Evolutionary conservation across 2,113 vertebrate genomes (phyloP).

Genomic region (Leucosticte australis): DNA sequence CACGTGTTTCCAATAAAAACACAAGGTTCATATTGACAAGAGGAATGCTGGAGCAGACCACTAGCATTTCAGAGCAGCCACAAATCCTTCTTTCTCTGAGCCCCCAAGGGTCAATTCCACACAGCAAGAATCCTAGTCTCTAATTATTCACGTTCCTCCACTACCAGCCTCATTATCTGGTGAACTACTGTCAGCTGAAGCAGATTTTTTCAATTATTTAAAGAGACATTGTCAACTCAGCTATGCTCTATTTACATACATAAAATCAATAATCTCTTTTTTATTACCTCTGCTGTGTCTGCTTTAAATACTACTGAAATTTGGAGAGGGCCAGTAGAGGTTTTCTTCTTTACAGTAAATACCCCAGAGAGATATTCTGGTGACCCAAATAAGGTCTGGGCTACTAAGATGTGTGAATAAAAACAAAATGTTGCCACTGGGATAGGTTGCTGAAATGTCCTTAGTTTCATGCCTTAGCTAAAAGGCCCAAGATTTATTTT

Average conservation of each 20-base stretch:
- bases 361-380: neutral
- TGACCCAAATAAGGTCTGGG: neutral
- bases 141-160: constrained; percentile 24
- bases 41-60: constrained; percentile 61
- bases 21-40: constrained; percentile 58
- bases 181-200: constrained; percentile 22
- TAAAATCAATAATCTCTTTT: neutral
- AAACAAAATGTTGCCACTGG: neutral
- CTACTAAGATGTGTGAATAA: neutral
- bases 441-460: neutral
- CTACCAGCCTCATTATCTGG: constrained; percentile 4
- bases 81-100: constrained; percentile 51
- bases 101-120: constrained; percentile 47
- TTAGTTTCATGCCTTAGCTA: neutral
- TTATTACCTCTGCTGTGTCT: neutral
- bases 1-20: constrained; percentile 74
- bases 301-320: neutral
- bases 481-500: neutral
- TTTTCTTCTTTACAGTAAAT: neutral
- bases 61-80: constrained; percentile 48
- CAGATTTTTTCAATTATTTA: constrained; percentile 24
- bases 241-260: neutral
- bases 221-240: neutral
- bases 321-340: neutral
- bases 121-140: neutral